Evolutionary conservation across 2,797 vertebrate species (phyloP).

Genomic region (Staurois parvus): DNA sequence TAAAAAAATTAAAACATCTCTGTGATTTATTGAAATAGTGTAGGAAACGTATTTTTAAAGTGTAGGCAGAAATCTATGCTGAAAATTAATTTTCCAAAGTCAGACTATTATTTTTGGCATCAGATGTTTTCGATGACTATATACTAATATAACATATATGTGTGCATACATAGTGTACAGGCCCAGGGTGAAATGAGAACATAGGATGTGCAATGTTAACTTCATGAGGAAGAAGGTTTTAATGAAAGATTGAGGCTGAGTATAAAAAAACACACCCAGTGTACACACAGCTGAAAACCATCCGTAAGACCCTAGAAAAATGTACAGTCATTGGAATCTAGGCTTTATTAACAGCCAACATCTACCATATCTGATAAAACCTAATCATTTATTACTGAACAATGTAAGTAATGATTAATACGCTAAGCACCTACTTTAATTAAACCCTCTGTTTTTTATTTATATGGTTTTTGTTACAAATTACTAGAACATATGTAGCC

Average conservation of each 20-base stretch:
- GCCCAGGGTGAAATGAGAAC: conserved; percentile 23
- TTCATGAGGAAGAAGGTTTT: not conserved
- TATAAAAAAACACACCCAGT: conserved; percentile 28
- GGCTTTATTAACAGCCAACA: too few relatives aligned
- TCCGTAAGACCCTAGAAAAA: not conserved
- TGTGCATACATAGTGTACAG: conserved; percentile 43
- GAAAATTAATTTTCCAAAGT: conserved; percentile 61
- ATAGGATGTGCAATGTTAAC: conserved; percentile 38
- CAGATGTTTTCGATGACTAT: conserved; percentile 56
- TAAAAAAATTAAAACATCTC: conserved; percentile 40
- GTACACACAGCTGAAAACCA: not conserved
- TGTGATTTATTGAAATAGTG: conserved; percentile 55
- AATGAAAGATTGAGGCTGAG: not conserved
- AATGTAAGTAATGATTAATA: too few relatives aligned
- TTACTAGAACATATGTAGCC: too few relatives aligned
- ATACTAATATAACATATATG: conserved; percentile 41
- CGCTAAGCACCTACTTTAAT: too few relatives aligned
- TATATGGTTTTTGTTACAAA: too few relatives aligned
- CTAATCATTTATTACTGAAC: too few relatives aligned
- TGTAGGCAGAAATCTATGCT: conserved; percentile 45
- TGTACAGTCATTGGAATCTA: too few relatives aligned
- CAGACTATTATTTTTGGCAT: conserved; percentile 60
- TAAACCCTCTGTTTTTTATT: too few relatives aligned
- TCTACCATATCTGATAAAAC: too few relatives aligned
- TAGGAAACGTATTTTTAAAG: conserved; percentile 55